Base-by-base conservation (phyloP, 2,797 vertebrate genomes). In the Scolopax rusticola region DNA sequence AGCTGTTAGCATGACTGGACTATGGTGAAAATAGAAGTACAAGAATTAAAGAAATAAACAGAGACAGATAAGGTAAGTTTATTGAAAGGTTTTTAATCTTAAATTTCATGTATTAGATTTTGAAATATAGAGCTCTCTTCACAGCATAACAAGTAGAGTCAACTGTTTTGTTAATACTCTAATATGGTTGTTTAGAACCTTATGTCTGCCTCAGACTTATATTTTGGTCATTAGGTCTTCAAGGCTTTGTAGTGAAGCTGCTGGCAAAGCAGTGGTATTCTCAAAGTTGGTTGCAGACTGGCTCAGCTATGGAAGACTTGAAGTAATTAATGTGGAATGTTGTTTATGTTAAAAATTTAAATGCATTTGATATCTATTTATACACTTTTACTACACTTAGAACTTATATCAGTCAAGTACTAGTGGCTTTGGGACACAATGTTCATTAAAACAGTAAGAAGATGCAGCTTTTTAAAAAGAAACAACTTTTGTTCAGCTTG, bases 81-180 rank as follows among this genome's bases (percentile, higher is more conserved):
- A 89, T 51, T 78, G 47, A 75, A 61, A 79, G 7, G 4, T 24
- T 57, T 90, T 95, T 89, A 65, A 90, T 84, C 32, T 63, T 41
- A 71, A 57, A 2, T 87, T 89, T 83, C 71, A 89, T 1, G 0
- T 75, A 33, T 25, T 86, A 65, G 12, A 6, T 83, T 90, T 67
- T 90, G 68, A 84, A 92, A 77, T 84, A 89, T 3, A 90, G 48
- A 93, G 25, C n/a, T 87, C 67, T 93, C 53, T 96, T 96, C 92
- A 94, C 64, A 96, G 89, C 77, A 71, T 76, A 50, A 74, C 36
- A 15, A 69, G 11, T 53, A 79, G 40, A 82, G 75, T 76, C n/a
- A 78, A 63, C 11, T 68, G 61, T 51, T 93, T 78, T 40, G 30
- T 70, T 77, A 78, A 38, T 74, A 41, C 10, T 82, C 94, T 18